Conservation (phyloP, 2,888 invertebrate species). For the Trichogramma dendrolimi region DNA sequence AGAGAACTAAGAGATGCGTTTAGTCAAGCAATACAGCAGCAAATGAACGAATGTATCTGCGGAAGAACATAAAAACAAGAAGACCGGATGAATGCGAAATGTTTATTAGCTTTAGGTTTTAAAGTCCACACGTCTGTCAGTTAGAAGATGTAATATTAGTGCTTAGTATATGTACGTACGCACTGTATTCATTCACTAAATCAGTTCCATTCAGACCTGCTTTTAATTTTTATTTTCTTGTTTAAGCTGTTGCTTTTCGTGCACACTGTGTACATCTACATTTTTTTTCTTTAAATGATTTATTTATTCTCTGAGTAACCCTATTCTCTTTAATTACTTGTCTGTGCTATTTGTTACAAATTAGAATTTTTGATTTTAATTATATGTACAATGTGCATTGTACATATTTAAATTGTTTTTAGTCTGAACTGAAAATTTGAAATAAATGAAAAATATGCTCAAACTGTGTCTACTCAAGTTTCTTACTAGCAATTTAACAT, state of each 20-base stretch:
- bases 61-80: constrained; percentile 50
- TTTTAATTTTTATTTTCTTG: constrained; percentile 21
- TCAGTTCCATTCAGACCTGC: constrained; percentile 42
- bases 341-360: too few species aligned
- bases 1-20: too few species aligned
- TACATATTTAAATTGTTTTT: too few species aligned
- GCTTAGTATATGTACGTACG: constrained; percentile 43
- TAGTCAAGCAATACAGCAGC: too few species aligned
- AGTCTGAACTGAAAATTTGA: too few species aligned
- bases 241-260: background rate
- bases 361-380: too few species aligned
- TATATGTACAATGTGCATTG: too few species aligned
- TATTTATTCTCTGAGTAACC: background rate
- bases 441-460: too few species aligned
- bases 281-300: background rate
- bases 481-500: too few species aligned
- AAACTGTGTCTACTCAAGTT: too few species aligned
- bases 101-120: constrained; percentile 53
- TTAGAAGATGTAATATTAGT: constrained; percentile 52
- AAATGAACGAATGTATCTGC: constrained; percentile 17
- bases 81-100: constrained; percentile 52
- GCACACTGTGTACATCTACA: background rate
- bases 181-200: constrained; percentile 38
- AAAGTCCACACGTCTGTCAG: constrained; percentile 53
- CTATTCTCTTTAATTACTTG: too few species aligned